Conservation (phyloP, 2,113 vertebrate species). For the Mustelus asterias region DNA sequence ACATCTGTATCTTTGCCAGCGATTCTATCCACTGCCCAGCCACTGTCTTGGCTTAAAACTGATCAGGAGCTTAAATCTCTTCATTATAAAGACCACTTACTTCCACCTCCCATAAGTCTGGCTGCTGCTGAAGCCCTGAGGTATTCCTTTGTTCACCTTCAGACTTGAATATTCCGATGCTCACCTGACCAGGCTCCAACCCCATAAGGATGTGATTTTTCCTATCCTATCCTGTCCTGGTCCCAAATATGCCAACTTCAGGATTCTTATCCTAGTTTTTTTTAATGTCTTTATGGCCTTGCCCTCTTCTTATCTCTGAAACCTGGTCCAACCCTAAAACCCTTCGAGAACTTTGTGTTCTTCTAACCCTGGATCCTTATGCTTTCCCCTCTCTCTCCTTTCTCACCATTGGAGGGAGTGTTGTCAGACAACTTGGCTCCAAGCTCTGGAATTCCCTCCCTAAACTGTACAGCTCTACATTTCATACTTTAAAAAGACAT, state of each 20-base stretch:
- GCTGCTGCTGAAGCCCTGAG: background rate
- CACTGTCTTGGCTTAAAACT: background rate
- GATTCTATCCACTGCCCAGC: background rate
- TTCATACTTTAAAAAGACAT: too few species aligned
- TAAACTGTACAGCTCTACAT: background rate
- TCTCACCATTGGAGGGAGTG: background rate
- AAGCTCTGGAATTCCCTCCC: background rate
- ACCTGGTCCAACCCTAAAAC: background rate
- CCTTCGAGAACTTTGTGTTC: background rate
- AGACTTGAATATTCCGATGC: background rate
- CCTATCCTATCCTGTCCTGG: background rate
- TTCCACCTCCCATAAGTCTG: background rate
- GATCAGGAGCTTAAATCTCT: background rate
- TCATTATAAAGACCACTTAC: background rate
- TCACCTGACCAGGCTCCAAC: background rate
- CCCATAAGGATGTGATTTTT: background rate
- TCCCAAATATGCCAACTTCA: background rate
- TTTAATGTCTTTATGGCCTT: background rate
- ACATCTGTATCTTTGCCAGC: background rate
- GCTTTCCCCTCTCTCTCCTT: background rate
- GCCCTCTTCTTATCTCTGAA: background rate
- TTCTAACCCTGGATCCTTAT: background rate
- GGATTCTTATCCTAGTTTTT: background rate
- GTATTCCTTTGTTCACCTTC: background rate
- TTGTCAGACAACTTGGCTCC: background rate